Percentiles rank a stretch among this genome's conserved stretches.
phyloP scores from a whole-genome alignment of 23 tunicate species.

The Oikopleura dioica region DNA sequence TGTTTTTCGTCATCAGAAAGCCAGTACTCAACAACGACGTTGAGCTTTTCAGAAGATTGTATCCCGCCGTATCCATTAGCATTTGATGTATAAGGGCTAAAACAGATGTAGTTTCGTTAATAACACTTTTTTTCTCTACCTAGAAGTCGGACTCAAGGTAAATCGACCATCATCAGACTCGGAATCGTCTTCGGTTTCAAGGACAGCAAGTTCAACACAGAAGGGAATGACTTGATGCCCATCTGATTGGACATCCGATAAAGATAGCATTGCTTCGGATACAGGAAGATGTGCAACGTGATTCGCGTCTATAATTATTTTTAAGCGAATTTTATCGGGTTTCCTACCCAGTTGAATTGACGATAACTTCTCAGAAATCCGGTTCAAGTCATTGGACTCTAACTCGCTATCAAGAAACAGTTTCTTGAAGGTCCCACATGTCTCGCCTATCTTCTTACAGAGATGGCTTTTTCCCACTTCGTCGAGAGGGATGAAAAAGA shows the following conservation, averaged over 20 bases:
- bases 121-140: background rate
- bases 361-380: too few relatives aligned
- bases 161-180: background rate
- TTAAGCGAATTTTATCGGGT: too few relatives aligned
- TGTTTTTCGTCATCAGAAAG: background rate
- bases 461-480: background rate
- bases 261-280: background rate
- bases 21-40: background rate
- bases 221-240: background rate
- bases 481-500: background rate
- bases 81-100: too few relatives aligned
- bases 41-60: background rate
- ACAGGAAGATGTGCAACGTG: background rate
- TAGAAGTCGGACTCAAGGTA: background rate
- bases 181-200: slow-evolving; percentile 2
- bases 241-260: background rate
- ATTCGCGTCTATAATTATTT: too few relatives aligned
- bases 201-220: background rate
- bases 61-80: background rate
- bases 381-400: background rate
- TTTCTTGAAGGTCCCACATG: background rate
- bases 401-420: background rate
- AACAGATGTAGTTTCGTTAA: too few relatives aligned
- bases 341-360: background rate
- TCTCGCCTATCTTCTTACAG: background rate